Evolutionary conservation across 2,797 vertebrate genomes (phyloP), one percentile per base, ranked within the genome.

Genomic region (Hyperoplus lanceolatus): DNA sequence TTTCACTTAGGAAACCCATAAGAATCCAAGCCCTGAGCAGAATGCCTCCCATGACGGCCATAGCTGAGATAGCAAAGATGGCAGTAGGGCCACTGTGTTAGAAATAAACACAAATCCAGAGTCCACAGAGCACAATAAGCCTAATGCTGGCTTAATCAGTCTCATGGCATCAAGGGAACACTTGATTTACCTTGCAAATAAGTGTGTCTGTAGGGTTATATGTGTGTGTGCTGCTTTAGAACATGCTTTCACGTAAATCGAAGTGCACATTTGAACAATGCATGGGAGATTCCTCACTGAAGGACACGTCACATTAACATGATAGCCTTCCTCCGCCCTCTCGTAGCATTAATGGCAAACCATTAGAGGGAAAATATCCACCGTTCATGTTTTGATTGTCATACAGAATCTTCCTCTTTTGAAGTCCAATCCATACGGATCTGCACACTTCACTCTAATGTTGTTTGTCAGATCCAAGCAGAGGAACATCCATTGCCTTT

Each of bases 1-100:
- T 94, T 95, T 91, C 87, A 91, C 92, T 96, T 90, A 92, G 87
- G 90, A 93, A 90, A 86, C 77, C 83, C 82, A 92, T 91, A 92
- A 92, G 84, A 92, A 90, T 91, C 88, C 84, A 79, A 92, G 77
- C 83, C 75, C 85, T 46, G 79, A 92, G 85, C 79, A 75, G 70
- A 94, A 91, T 72, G 77, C 49, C 83, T 95, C 95, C 94, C 94
- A 76, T 80, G 93, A 85, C 68, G 61, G 87, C 86, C 86, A 89
- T 89, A 88, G 83, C 86, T 88, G 90, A 90, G 90, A 91, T 81
- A 90, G 92, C 89, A 89, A 83, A 88, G 88, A 87, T 73, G 51
- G 84, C 83, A 84, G 75, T 77, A 46, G 76, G 75, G 79, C 74
- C 77, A 60, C 83, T 83, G 87, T 84, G 79, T 88, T 88, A 88